phyloP scores from a whole-genome alignment of 1,140 invertebrate species.

The Cydia amplana region DNA sequence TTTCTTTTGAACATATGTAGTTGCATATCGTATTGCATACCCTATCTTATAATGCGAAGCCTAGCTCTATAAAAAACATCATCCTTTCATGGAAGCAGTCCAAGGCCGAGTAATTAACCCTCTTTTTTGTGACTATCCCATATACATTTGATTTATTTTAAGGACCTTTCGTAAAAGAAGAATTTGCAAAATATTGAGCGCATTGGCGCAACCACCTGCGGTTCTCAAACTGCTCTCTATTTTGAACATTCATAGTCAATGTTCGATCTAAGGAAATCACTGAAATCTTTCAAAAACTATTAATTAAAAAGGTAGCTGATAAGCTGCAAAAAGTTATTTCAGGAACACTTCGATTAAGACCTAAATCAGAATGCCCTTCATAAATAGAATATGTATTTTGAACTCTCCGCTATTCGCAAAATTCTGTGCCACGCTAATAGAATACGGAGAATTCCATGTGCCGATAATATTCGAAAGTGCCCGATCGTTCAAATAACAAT shows the following conservation, averaged over 20 bases:
- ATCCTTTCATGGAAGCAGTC: constrained; percentile 69
- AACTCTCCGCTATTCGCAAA: too few species aligned
- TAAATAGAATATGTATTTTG: too few species aligned
- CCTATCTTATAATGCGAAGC: constrained; percentile 31
- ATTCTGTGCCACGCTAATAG: too few species aligned
- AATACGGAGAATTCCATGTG: too few species aligned
- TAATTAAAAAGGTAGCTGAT: too few species aligned
- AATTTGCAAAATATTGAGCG: constrained; percentile 75
- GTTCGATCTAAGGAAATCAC: too few species aligned
- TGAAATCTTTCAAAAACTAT: too few species aligned
- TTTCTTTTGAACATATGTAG: not conserved
- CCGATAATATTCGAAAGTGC: too few species aligned
- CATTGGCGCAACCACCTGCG: constrained; percentile 53
- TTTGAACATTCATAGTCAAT: not conserved
- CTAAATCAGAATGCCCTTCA: too few species aligned
- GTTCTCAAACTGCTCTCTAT: constrained; percentile 49
- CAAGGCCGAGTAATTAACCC: constrained; percentile 72
- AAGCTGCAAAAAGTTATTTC: too few species aligned
- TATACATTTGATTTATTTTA: constrained; percentile 78
- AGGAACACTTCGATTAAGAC: too few species aligned
- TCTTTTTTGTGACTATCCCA: constrained; percentile 71
- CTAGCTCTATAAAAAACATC: constrained; percentile 49
- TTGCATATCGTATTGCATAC: constrained; percentile 35
- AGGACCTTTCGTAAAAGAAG: constrained; percentile 71
- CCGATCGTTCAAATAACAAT: too few species aligned